Conservation (phyloP, 2,888 invertebrate genomes). For the Bombylius discolor region DNA sequence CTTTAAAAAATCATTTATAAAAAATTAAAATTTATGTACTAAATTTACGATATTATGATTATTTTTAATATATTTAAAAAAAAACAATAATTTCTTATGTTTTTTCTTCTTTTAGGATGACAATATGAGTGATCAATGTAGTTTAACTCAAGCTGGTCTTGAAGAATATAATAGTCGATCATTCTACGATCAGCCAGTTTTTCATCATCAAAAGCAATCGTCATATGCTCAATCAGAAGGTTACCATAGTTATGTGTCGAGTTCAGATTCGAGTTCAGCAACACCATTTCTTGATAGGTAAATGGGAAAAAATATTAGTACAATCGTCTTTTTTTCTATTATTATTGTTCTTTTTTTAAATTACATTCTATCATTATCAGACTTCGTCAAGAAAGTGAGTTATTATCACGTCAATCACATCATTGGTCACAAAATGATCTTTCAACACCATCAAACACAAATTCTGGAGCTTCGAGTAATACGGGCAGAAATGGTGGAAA, state of each 20-base stretch:
- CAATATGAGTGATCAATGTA: constrained; percentile 30
- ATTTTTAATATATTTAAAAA: no score
- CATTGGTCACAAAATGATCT: constrained; percentile 36
- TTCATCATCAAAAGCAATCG: constrained; percentile 55
- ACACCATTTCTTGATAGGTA: constrained; percentile 64
- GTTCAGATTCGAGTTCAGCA: constrained; percentile 60
- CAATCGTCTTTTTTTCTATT: neutral
- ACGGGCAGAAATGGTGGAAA: neutral
- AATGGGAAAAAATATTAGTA: neutral
- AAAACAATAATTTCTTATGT: no score
- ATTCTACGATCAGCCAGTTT: constrained; percentile 44
- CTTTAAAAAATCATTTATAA: no score
- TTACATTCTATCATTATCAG: constrained; percentile 16
- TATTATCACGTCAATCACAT: constrained; percentile 33
- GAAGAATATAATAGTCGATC: constrained; percentile 57
- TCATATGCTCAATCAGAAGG: constrained; percentile 70
- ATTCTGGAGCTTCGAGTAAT: neutral
- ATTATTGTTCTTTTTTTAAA: neutral
- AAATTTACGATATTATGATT: no score
- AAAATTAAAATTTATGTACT: no score
- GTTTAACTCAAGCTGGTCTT: constrained; percentile 52
- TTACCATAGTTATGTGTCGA: constrained; percentile 67
- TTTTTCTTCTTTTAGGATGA: constrained; percentile 26
- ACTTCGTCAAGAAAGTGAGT: constrained; percentile 37
- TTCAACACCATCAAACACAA: constrained; percentile 24